phyloP scores from a whole-genome alignment of 2,888 invertebrate species.

The Arge pagana region DNA sequence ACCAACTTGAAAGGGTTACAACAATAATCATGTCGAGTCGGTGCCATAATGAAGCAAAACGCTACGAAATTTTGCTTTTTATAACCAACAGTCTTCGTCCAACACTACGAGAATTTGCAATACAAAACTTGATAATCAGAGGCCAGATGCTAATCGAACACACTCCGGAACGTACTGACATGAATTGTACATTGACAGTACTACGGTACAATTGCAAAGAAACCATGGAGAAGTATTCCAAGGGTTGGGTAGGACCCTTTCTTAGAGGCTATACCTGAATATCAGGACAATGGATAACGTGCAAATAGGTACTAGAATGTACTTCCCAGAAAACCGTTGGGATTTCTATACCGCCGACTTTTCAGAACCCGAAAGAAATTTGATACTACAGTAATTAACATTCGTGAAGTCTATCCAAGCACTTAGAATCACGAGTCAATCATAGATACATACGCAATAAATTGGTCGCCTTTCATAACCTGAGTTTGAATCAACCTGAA shows the following conservation, averaged over 20 bases:
- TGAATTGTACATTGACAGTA: background rate
- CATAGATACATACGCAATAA: background rate
- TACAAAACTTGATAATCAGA: background rate
- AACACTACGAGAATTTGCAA: background rate
- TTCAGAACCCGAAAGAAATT: too few species aligned
- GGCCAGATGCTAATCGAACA: background rate
- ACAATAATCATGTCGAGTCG: background rate
- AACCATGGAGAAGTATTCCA: background rate
- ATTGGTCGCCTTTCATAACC: background rate
- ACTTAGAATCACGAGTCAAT: too few species aligned
- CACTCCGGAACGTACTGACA: background rate
- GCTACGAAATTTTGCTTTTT: too few species aligned
- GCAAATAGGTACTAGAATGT: background rate
- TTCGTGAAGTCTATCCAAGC: background rate
- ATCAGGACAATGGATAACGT: background rate
- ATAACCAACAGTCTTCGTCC: too few species aligned
- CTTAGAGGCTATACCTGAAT: background rate
- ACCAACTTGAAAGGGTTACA: background rate
- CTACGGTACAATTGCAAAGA: too few species aligned
- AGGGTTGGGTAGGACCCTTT: background rate
- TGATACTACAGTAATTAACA: background rate
- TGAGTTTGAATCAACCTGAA: background rate
- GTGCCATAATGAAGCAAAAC: slow-evolving; percentile 3
- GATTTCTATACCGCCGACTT: background rate
- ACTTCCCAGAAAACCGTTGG: background rate